Base-by-base conservation (phyloP, 2,113 vertebrate species). In the Anhinga anhinga region DNA sequence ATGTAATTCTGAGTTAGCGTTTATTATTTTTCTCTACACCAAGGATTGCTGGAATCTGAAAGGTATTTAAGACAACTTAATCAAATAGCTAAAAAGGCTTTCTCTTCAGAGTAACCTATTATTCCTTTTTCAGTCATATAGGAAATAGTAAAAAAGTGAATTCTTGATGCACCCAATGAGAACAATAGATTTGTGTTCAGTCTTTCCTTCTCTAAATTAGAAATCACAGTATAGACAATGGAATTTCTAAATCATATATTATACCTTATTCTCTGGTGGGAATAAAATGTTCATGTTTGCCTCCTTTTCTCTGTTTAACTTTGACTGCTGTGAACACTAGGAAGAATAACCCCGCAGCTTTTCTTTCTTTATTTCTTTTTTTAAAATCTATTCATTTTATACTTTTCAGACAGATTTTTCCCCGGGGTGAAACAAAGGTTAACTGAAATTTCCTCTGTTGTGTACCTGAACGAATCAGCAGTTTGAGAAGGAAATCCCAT, bases 381-480 rank as follows among this genome's bases (percentile, higher is more conserved):
- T 97, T 97, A 96, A 92, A 97, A 98, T 98, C 97, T 98, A 98
- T 98, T 98, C 98, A 98, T 98, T 98, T 98, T 98, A 97, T 98
- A 98, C 98, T 98, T 97, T 98, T 98, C 97, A 98, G 98, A 98
- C 98, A 98, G 98, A 98, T 98, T 98, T 98, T 98, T 98, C 98
- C 98, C 98, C 93, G 97, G 98, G 98, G 98, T 98, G 98, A 98
- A 98, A 98, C 98, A 98, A 98, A 98, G 98, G 98, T 98, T 98
- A 98, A 98, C 98, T 98, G 98, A 98, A 98, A 98, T 98, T 98
- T 98, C 97, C 98, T 99, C 98, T 98, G 97, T 98, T 98, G 97
- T 98, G 94, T 98, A 98, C 98, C 98, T 98, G 98, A 98, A 99
- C 98, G 98, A 98, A 98, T 98, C 98, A 98, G 98, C 98, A 98